Conservation (phyloP, 2,797 vertebrate species). For the Pristis pectinata region DNA sequence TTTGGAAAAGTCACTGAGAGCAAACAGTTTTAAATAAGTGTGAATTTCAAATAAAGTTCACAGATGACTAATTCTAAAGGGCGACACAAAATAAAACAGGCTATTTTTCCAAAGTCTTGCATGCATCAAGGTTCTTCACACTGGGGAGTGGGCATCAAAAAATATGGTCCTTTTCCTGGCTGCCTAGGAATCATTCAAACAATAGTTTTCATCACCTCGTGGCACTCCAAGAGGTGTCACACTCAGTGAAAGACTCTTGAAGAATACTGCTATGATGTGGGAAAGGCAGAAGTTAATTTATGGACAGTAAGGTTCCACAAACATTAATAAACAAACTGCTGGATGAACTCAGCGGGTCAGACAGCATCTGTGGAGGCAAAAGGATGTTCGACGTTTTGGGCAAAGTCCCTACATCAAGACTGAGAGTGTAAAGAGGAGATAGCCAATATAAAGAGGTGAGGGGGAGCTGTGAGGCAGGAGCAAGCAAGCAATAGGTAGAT, state of each 20-base stretch:
- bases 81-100: not conserved
- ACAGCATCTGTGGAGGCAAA: no score
- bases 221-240: not conserved
- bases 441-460: no score
- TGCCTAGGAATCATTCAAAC: not conserved
- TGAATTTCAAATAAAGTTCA: not conserved
- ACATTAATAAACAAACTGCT: not conserved
- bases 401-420: no score
- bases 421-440: no score
- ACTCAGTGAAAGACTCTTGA: not conserved
- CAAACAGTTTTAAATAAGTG: not conserved
- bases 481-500: no score
- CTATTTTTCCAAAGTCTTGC: not conserved
- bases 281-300: not conserved
- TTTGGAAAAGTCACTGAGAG: not conserved
- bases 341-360: no score
- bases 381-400: no score
- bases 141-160: not conserved
- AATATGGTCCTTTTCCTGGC: not conserved
- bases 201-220: not conserved
- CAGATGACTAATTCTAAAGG: not conserved
- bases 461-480: no score
- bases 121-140: not conserved
- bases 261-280: not conserved
- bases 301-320: not conserved